Conservation (phyloP, 2,113 vertebrate genomes). For the Isichthys henryi region DNA sequence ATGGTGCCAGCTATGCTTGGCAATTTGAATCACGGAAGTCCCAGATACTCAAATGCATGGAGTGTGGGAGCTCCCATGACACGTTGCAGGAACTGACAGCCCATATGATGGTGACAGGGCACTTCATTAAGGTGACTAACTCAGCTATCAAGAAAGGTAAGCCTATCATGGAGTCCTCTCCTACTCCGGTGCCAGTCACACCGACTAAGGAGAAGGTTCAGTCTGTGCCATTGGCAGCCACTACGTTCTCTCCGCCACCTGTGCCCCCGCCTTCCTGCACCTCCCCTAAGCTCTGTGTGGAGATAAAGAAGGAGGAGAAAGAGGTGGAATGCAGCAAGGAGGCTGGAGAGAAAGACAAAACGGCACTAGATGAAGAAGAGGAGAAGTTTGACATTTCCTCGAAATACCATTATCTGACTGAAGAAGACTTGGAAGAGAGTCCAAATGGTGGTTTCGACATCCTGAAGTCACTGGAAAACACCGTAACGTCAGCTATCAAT, state of each 20-base stretch:
- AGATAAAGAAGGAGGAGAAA: constrained; percentile 83
- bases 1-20: constrained; percentile 82
- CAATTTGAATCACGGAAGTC: constrained; percentile 92
- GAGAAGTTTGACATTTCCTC: constrained; percentile 80
- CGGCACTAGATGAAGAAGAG: constrained; percentile 60
- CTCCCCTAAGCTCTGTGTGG: constrained; percentile 69
- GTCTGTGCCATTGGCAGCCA: constrained; percentile 81
- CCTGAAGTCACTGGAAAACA: constrained; percentile 94
- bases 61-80: constrained; percentile 89
- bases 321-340: constrained; percentile 65
- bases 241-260: constrained; percentile 75
- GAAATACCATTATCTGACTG: constrained; percentile 90
- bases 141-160: constrained; percentile 84
- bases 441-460: constrained; percentile 94
- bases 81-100: constrained; percentile 90
- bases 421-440: constrained; percentile 92
- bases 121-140: constrained; percentile 88
- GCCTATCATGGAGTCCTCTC: constrained; percentile 71
- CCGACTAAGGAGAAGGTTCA: constrained; percentile 79
- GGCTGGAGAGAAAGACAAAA: constrained; percentile 65
- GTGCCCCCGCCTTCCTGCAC: constrained; percentile 52
- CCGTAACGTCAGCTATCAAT: constrained; percentile 92
- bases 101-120: constrained; percentile 97
- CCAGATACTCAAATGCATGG: constrained; percentile 94
- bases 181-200: constrained; percentile 56